phyloP scores from a whole-genome alignment of 1,140 invertebrate genomes.

The Aphelinus certus region DNA sequence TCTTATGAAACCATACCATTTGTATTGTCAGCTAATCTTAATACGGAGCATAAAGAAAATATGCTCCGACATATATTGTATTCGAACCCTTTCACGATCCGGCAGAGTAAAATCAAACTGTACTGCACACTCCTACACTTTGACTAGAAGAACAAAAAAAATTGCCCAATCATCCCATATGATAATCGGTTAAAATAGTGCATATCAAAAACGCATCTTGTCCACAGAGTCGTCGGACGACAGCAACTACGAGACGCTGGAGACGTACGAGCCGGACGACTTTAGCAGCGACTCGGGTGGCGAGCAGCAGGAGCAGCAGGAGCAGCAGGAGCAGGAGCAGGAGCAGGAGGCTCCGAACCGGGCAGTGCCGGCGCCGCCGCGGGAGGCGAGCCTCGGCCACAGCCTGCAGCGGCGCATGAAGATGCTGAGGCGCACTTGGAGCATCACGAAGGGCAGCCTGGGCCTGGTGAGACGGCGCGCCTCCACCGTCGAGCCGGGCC shows the following conservation, averaged over 20 bases:
- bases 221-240: constrained; percentile 59
- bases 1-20: too few relatives aligned
- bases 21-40: too few relatives aligned
- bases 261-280: constrained; percentile 51
- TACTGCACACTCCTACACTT: too few relatives aligned
- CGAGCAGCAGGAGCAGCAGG: constrained; percentile 50
- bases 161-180: too few relatives aligned
- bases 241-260: constrained; percentile 59
- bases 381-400: constrained; percentile 57
- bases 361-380: constrained; percentile 55
- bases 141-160: too few relatives aligned
- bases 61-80: too few relatives aligned
- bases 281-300: constrained; percentile 53
- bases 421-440: constrained; percentile 60
- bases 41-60: too few relatives aligned
- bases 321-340: constrained; percentile 16
- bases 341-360: constrained; percentile 54
- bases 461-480: constrained; percentile 56
- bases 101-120: too few relatives aligned
- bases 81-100: too few relatives aligned
- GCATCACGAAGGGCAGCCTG: constrained; percentile 61
- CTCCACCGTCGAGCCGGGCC: constrained; percentile 36
- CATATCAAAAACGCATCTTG: too few relatives aligned
- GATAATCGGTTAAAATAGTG: too few relatives aligned
- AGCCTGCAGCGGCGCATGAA: constrained; percentile 57